Evolutionary conservation across 2,888 invertebrate genomes (phyloP), one percentile per base, ranked within the genome.

Genomic region (Eupsilia transversa): DNA sequence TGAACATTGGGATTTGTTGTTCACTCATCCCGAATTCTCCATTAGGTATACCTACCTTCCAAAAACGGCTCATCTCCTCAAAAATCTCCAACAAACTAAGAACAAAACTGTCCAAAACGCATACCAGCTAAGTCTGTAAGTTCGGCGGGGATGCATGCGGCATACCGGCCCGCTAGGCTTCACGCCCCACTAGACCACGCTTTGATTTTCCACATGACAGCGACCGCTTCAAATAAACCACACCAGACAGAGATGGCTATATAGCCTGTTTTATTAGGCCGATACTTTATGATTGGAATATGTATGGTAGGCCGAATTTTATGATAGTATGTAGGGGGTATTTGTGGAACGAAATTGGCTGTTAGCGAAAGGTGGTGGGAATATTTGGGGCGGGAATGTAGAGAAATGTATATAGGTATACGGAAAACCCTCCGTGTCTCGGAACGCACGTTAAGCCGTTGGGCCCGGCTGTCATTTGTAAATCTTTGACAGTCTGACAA

Each of bases 181-280:
- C 85, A 87, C 87, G 76, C 76, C 69, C 75, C 89, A 87, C 61
- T 88, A 82, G 72, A 67, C 83, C 68, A 85, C 77, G 85, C 87
- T 87, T 87, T 87, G 87, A 87, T 87, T 87, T 87, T 87, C 87
- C 87, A 77, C 87, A 85, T 85, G 85, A 82, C 54, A 60, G 74
- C 43, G 72, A 72, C 65, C 80, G 87, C 87, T 87, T 89, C 87
- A 89, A 87, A 87, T 87, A 87, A 87, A 84, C 83, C 88, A 74
- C 79, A 74, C 71, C 33, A 85, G 87, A 85, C 64, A 59, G 87
- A 83, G 83, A 87, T 49, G 46, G 78, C 64, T 68, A 83, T 83
- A 78, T 30, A 80, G 54, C 57, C 72, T 68, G 66, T 77, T 83
- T 71, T 83, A 81, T 82, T 82, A 81, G 82, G 43, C 81, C 82